Evolutionary conservation across 2,888 invertebrate species (phyloP), one percentile per base, ranked within the genome.

Genomic region (Parelbella ahira): DNA sequence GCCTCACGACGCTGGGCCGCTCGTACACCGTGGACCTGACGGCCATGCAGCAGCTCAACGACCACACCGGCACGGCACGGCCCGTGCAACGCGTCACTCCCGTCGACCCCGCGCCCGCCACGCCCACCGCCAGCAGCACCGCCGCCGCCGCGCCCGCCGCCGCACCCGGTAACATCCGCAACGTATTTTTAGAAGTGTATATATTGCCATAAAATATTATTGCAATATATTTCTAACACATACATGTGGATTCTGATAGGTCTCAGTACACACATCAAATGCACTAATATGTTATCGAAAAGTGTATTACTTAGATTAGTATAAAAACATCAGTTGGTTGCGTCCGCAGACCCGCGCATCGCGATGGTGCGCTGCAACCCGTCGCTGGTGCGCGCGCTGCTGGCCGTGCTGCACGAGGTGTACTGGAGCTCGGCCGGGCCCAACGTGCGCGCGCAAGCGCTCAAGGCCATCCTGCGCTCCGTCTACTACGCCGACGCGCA

Each of bases 341-440:
- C n/a, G n/a, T 10, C 9, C 10, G 19, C 58, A 83, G 86, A 87
- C 33, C 86, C 80, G 0, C 86, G 84, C 52, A 77, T 86, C 45
- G 82, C 76, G 8, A 77, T 80, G 82, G 83, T 86, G 44, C 83
- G 87, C 44, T 67, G 77, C 47, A 79, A 68, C 58, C 76, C 83
- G 37, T 68, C 71, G 20, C 90, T 93, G 52, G 92, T 90, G 32
- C 91, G 93, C 59, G 95, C 97, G 24, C 88, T 99, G 47, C 97
- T 99, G 78, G 94, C 95, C 25, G 96, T 99, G 12, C 89, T 99
- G 28, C 98, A 98, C 81, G 98, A 99, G 88, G 98, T 99, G 39
- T 99, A 99, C 86, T 97, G 97, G 77, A 97, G 97, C 59, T 98
- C 98, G 48, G 98, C 99, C 38, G 99, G 99, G 4, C 98, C 99